These are phyloP conservation scores for Brachionus rubens DNA, from an alignment of 1,140 invertebrate genomes.

Conservation along the genomic window DNA sequence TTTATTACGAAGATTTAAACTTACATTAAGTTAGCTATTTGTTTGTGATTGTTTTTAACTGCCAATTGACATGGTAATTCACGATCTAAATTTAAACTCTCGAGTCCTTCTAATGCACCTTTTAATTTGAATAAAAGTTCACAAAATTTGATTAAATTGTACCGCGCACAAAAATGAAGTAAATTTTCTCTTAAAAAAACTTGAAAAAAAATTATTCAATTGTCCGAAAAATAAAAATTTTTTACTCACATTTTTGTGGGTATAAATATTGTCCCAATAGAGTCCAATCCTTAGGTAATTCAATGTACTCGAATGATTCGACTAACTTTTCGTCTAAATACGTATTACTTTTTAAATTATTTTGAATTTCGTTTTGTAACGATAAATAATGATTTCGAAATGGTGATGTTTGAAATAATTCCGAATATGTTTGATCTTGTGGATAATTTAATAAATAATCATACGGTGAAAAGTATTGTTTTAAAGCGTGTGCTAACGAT, in stretches of 20 bases:
- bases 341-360: not conserved
- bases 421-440: not conserved
- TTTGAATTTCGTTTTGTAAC: not conserved
- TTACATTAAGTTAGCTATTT: conserved; percentile 34
- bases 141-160: conserved; percentile 40
- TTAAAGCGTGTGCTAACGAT: not conserved
- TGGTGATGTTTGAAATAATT: not conserved
- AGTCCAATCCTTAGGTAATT: not conserved
- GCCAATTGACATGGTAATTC: conserved; percentile 8
- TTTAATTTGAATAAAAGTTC: conserved; percentile 1
- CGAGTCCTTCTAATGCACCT: not conserved
- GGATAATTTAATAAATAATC: conserved; percentile 4
- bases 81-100: not conserved
- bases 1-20: not conserved
- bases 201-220: conserved; percentile 22
- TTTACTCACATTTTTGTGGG: not conserved
- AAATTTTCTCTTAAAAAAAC: conserved; percentile 28
- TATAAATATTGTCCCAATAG: not conserved
- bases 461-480: not conserved
- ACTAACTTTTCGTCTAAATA: not conserved
- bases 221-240: not conserved
- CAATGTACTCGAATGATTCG: not conserved
- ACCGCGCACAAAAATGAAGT: not conserved
- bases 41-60: conserved; percentile 7
- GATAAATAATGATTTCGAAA: not conserved